Evolutionary conservation across 2,888 invertebrate genomes (phyloP).

Genomic region (Parnassius apollo): DNA sequence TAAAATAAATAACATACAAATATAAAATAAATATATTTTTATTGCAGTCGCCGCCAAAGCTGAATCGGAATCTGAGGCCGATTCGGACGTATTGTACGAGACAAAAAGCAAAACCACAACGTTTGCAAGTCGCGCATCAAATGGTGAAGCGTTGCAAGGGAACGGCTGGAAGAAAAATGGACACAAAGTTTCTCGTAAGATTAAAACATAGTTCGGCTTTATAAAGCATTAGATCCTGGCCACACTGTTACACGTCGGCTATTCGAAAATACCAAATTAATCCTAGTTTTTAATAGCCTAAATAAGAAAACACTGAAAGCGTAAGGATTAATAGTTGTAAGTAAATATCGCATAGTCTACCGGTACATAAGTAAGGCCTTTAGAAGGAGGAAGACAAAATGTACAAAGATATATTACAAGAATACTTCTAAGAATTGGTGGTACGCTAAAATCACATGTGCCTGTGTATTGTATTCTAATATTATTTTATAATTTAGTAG

Average conservation of each 20-base stretch:
- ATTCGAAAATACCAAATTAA: too few relatives aligned
- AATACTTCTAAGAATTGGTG: too few relatives aligned
- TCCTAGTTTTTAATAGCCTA: background rate
- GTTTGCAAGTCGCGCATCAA: conserved; percentile 56
- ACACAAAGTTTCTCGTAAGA: conserved; percentile 59
- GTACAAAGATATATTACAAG: too few relatives aligned
- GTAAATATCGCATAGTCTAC: conserved; percentile 2
- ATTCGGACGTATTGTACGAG: conserved; percentile 92
- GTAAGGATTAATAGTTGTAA: conserved; percentile 2
- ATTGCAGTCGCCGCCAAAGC: conserved; percentile 81
- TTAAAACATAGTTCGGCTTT: conserved; percentile 64
- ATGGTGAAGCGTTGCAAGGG: conserved; percentile 68
- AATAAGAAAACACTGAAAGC: background rate
- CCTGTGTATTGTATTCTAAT: background rate
- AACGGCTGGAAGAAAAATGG: conserved; percentile 82
- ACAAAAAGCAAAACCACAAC: conserved; percentile 82
- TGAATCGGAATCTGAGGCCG: conserved; percentile 90
- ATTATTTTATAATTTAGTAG: too few relatives aligned
- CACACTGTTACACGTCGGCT: too few relatives aligned
- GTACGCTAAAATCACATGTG: background rate
- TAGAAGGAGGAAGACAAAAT: too few relatives aligned
- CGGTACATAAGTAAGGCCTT: too few relatives aligned
- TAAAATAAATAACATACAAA: background rate
- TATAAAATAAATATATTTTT: conserved; percentile 1
- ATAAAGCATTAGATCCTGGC: too few relatives aligned